Percentiles rank a stretch among this genome's conserved stretches.
Evolutionary conservation across 2,113 vertebrate genomes (phyloP).

Genomic region (Calidris pygmaea): DNA sequence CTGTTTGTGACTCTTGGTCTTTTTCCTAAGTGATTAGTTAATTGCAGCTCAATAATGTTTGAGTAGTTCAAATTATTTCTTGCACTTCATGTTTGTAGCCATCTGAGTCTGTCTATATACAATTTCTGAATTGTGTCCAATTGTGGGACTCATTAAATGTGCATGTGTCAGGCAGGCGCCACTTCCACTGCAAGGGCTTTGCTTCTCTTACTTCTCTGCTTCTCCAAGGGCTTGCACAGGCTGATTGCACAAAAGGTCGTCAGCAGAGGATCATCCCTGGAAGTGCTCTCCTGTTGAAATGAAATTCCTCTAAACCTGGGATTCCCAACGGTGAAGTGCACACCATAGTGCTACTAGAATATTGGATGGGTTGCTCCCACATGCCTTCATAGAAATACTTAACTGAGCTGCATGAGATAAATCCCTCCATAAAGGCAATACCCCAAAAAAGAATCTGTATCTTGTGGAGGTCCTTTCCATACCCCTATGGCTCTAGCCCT

Average conservation of each 20-base stretch:
- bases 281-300: not conserved
- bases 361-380: not conserved
- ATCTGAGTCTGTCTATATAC: not conserved
- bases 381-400: not conserved
- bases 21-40: not conserved
- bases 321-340: not conserved
- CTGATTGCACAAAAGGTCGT: not conserved
- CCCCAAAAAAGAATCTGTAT: fast-evolving
- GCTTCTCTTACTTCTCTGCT: not conserved
- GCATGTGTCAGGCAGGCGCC: not conserved
- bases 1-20: not conserved
- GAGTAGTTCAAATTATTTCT: not conserved
- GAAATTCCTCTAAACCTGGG: not conserved
- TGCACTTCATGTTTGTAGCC: not conserved
- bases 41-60: not conserved
- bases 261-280: not conserved
- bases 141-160: not conserved
- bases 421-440: not conserved
- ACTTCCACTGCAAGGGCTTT: not conserved
- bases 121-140: not conserved
- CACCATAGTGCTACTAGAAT: fast-evolving
- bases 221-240: not conserved
- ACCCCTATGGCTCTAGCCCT: too few relatives aligned
- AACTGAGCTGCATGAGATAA: fast-evolving
- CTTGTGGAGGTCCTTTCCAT: not conserved